Conservation (phyloP, 2,888 invertebrate genomes). For the Alentia gelatinosa region DNA sequence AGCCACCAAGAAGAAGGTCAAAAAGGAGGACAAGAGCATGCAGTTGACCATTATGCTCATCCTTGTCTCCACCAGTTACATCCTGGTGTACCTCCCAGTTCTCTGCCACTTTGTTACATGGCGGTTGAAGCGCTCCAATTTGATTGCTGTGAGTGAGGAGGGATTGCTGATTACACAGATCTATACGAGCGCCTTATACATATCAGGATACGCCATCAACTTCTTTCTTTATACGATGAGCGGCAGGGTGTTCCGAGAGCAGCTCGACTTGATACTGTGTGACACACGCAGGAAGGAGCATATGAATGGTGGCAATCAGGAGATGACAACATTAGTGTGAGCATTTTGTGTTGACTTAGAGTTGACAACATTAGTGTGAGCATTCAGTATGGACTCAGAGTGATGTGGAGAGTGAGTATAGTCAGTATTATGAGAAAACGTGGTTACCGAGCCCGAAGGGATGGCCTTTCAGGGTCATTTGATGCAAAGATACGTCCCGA, state of each 20-base stretch:
- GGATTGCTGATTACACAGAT: constrained; percentile 57
- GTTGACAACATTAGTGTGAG: too few relatives aligned
- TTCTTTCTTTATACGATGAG: constrained; percentile 68
- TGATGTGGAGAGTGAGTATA: too few relatives aligned
- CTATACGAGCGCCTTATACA: constrained; percentile 64
- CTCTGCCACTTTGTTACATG: constrained; percentile 63
- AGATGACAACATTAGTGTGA: constrained; percentile 52
- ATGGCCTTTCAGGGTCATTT: too few relatives aligned
- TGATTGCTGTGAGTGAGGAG: constrained; percentile 27
- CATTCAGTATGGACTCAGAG: neutral
- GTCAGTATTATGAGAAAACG: too few relatives aligned
- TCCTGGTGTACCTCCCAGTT: constrained; percentile 64
- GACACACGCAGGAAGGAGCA: constrained; percentile 39
- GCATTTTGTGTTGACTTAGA: neutral
- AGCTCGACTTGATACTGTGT: constrained; percentile 64
- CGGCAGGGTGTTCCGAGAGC: constrained; percentile 67
- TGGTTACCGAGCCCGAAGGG: too few relatives aligned
- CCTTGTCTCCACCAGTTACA: constrained; percentile 67
- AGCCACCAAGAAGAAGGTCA: neutral
- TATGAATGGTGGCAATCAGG: constrained; percentile 38
- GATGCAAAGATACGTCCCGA: too few relatives aligned
- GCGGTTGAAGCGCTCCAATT: constrained; percentile 50
- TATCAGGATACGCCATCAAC: constrained; percentile 67
- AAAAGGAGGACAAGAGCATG: constrained; percentile 59
- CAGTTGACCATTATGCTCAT: constrained; percentile 68